Conservation (phyloP, 2,888 invertebrate genomes). For the Dasysyrphus albostriatus region DNA sequence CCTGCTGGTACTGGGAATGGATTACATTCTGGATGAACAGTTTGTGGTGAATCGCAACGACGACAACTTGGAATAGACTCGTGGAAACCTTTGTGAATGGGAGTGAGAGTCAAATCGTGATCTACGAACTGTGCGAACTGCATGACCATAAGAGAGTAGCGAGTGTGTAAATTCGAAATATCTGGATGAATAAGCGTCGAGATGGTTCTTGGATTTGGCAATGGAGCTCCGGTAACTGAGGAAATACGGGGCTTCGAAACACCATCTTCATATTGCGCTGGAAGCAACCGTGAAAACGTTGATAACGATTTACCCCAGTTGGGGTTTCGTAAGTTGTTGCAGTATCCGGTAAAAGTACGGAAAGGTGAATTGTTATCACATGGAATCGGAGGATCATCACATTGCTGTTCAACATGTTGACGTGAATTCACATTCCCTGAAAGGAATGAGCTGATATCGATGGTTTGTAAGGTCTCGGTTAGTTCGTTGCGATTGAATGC, state of each 20-base stretch:
- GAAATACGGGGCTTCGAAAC: slow-evolving; percentile 91
- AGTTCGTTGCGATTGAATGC: slow-evolving; percentile 87
- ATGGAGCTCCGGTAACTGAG: slow-evolving; percentile 89
- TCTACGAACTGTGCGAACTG: slow-evolving; percentile 97
- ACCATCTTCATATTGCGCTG: slow-evolving; percentile 95
- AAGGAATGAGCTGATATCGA: slow-evolving; percentile 90
- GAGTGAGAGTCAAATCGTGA: slow-evolving; percentile 97
- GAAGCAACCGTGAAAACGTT: slow-evolving; percentile 92
- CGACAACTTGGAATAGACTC: slow-evolving; percentile 96
- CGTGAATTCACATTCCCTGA: slow-evolving; percentile 82
- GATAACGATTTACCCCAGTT: slow-evolving; percentile 93
- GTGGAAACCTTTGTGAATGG: slow-evolving; percentile 95
- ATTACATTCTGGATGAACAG: slow-evolving; percentile 96
- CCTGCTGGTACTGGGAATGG: slow-evolving; percentile 95
- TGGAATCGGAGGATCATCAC: slow-evolving; percentile 88
- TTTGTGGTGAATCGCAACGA: slow-evolving; percentile 93
- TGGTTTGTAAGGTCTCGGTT: slow-evolving; percentile 90
- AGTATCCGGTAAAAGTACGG: slow-evolving; percentile 91
- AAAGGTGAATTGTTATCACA: slow-evolving; percentile 90
- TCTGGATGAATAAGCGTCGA: slow-evolving; percentile 96
- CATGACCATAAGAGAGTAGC: slow-evolving; percentile 97
- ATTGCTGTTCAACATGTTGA: slow-evolving; percentile 80
- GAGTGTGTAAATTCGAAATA: slow-evolving; percentile 93
- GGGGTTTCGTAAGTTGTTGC: slow-evolving; percentile 94
- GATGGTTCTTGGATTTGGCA: slow-evolving; percentile 94